These are phyloP conservation scores for Blennius ocellaris DNA, from an alignment of 2,113 vertebrate species.

Conservation along the genomic window DNA sequence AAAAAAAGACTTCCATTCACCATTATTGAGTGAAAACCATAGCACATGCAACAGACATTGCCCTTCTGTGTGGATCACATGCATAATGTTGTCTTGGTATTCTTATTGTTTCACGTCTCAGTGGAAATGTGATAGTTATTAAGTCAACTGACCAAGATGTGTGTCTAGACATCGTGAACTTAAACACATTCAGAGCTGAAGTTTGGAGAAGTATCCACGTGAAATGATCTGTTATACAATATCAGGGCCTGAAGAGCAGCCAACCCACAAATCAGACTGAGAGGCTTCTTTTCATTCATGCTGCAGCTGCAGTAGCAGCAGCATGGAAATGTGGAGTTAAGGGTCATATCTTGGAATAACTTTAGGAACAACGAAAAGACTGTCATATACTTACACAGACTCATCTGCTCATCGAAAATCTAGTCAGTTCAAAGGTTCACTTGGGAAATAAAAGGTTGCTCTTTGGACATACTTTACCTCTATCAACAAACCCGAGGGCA, in stretches of 20 bases:
- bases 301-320: not conserved
- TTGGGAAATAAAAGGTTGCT: not conserved
- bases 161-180: slow-evolving; percentile 48
- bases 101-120: not conserved
- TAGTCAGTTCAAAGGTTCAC: slow-evolving; percentile 3
- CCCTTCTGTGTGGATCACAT: not conserved
- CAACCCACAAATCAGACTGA: slow-evolving; percentile 18
- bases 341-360: slow-evolving; percentile 1
- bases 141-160: slow-evolving; percentile 39
- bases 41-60: not conserved
- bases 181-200: slow-evolving; percentile 11
- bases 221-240: slow-evolving; percentile 37
- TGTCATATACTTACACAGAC: not conserved
- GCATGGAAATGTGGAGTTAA: slow-evolving; percentile 3
- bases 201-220: slow-evolving; percentile 21
- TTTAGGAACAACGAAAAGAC: not conserved
- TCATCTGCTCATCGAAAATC: slow-evolving; percentile 8
- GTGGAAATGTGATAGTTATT: slow-evolving; percentile 13
- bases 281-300: slow-evolving; percentile 9
- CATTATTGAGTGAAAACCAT: not conserved
- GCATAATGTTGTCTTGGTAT: not conserved
- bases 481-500: slow-evolving; percentile 2
- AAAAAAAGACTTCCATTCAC: not conserved
- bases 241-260: slow-evolving; percentile 2
- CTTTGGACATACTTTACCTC: not conserved